phyloP scores from a whole-genome alignment of 92 coral and sea anemone genomes.

The Bergia puertoricense region DNA sequence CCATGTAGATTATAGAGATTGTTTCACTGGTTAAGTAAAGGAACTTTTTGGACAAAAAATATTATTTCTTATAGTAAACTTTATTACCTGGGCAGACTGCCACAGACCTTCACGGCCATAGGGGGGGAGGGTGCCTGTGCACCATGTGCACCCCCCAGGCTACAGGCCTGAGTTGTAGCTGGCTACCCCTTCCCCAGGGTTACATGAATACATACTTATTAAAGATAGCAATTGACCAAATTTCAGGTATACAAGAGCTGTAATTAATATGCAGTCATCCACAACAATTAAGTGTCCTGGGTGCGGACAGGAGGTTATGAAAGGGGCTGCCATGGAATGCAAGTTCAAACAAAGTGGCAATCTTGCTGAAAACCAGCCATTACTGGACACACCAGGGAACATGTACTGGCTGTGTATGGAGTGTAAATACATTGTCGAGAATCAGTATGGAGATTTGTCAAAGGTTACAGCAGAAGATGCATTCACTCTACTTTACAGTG shows the following conservation, averaged over 20 bases:
- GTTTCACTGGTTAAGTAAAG: no score
- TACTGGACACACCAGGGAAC: conserved; percentile 64
- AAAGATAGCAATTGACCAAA: not conserved
- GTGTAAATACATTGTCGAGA: conserved; percentile 86
- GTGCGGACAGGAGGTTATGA: conserved; percentile 80
- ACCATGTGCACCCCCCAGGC: no score
- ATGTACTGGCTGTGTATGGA: conserved; percentile 88
- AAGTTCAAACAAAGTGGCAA: conserved; percentile 63
- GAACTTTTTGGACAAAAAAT: no score
- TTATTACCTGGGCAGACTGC: no score
- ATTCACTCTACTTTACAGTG: conserved; percentile 70
- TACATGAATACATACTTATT: not conserved
- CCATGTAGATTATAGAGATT: no score
- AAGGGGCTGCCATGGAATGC: conserved; percentile 82
- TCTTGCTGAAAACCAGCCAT: conserved; percentile 41
- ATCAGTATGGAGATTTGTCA: conserved; percentile 74
- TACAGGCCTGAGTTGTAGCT: no score
- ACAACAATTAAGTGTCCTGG: conserved; percentile 79
- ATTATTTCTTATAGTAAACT: no score
- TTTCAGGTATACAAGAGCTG: conserved; percentile 10
- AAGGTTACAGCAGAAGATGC: conserved; percentile 82
- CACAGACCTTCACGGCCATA: no score
- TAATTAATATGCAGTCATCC: conserved; percentile 47
- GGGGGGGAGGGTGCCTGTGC: no score
- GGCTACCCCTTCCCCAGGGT: no score